A percentile compares a stretch with the other conserved stretches of the same genome.
These are phyloP conservation scores for Anniella stebbinsi DNA, from an alignment of 2,797 vertebrate genomes.

Conservation along the genomic window DNA sequence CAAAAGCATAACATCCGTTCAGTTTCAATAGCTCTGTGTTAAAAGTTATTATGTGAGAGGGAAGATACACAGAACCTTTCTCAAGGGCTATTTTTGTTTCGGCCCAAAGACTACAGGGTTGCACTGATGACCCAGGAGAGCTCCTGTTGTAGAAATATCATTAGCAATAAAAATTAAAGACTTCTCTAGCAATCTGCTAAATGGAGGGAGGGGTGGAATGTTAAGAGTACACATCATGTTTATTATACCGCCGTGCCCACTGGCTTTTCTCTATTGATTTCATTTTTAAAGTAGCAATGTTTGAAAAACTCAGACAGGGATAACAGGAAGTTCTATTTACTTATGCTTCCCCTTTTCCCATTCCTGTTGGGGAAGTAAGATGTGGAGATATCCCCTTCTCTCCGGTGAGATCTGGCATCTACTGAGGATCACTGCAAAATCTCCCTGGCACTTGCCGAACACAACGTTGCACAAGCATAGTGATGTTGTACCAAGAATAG, in stretches of 20 bases:
- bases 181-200: neutral
- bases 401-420: neutral
- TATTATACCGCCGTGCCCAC: neutral
- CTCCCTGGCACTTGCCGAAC: neutral
- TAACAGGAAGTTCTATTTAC: neutral
- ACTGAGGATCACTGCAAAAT: neutral
- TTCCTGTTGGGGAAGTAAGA: neutral
- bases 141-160: neutral
- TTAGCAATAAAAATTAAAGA: neutral
- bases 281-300: neutral
- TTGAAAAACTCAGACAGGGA: neutral
- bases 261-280: neutral
- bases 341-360: neutral
- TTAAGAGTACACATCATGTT: neutral
- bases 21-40: neutral
- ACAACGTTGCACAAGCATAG: neutral
- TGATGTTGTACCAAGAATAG: neutral
- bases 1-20: neutral
- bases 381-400: neutral
- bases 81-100: neutral
- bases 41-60: neutral
- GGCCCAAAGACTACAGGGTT: neutral
- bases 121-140: neutral
- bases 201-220: too few relatives aligned
- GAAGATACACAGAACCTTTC: neutral